phyloP scores from a whole-genome alignment of 2,113 vertebrate genomes.

The human (Homo sapiens) region GRCh38 chr3:43786001-43786500 shows the following conservation, averaged over 20 bases:
- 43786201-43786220: conserved; percentile 76
- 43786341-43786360: conserved; percentile 99
- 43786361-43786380: conserved; percentile 96
- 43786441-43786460: conserved; percentile 95
- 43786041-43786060: neutral
- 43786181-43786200: neutral
- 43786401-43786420: conserved; percentile 90
- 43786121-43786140: rapidly evolving
- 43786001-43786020: neutral
- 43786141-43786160: rapidly evolving
- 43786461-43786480: conserved; percentile 99
- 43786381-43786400: conserved; percentile 98
- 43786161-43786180: neutral
- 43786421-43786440: conserved; percentile 92
- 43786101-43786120: rapidly evolving
- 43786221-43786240: conserved; percentile 77
- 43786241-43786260: neutral
- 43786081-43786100: neutral
- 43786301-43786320: conserved; percentile 91
- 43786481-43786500: conserved; percentile 97
- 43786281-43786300: conserved; percentile 89
- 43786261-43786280: conserved; percentile 77
- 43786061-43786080: neutral
- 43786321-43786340: conserved; percentile 95
- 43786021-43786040: neutral